Evolutionary conservation across 2,888 invertebrate genomes (phyloP), one percentile per base, ranked within the genome.

Genomic region (Perizoma flavofasciatum): DNA sequence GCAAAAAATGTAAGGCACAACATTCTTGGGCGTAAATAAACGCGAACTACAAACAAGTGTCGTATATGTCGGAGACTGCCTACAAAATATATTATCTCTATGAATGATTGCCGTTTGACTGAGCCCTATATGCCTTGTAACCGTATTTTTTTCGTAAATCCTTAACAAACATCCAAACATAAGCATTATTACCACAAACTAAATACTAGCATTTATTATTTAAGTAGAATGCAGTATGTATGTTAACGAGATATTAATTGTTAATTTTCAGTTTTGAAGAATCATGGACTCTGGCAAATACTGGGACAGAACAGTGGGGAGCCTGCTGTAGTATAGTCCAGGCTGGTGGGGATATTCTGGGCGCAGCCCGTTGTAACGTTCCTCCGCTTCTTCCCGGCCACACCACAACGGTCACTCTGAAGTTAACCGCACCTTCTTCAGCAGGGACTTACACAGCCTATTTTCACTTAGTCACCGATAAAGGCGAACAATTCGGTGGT

Each of bases 401-500:
- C 79, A 94, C 94, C 55, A 94, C 94, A 55, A 95, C 96, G 77
- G 92, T 98, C 55, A 94, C 95, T 71, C 93, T 98, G 64, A 95
- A 96, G 74, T 95, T 98, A 92, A 93, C 94, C 52, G 97, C 97
- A 78, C 98, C 98, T 6, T 86, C 93, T 9, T 82, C 89, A 58
- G 93, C 95, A 44, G 97, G 97, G 8, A 94, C 94, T 11, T 96
- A 96, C 85, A 95, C 96, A 85, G 97, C 97, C 70, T 96, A 97
- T 92, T 99, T 98, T 96, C 95, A 98, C 78, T 94, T 98, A 93
- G 95, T 96, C 77, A 97, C 97, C 59, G 94, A 96, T 44, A 95
- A 95, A 74, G 98, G 98, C 64, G 94, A 96, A 74, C 97, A 96
- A 86, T 98, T 98, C 93, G 99, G 99, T 85, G 98, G 98, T 98